A percentile compares a stretch with the other conserved stretches of the same genome.
These are phyloP conservation scores for Lepidurus arcticus DNA, from an alignment of 1,140 invertebrate species.

Conservation along the genomic window DNA sequence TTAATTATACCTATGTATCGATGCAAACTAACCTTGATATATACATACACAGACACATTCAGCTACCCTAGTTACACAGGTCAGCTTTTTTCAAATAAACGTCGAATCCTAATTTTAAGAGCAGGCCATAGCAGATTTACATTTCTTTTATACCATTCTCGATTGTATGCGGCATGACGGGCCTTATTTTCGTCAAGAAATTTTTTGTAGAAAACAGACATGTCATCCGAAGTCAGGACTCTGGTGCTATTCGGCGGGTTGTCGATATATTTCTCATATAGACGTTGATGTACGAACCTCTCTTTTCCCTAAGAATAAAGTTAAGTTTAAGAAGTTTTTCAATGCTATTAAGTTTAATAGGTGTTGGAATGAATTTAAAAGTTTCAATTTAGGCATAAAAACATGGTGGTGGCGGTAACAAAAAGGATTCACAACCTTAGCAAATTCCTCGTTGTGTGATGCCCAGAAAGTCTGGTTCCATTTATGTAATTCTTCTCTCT, in stretches of 20 bases:
- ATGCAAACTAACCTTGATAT: background rate
- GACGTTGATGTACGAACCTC: background rate
- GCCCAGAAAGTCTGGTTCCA: constrained; percentile 30
- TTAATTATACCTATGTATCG: no score
- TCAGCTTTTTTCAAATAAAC: background rate
- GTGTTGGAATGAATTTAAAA: background rate
- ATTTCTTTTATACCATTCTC: constrained; percentile 25
- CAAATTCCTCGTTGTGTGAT: constrained; percentile 2
- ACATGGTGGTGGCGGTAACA: background rate
- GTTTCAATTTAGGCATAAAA: background rate
- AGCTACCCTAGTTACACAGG: background rate
- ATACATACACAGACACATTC: background rate
- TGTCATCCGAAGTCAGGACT: constrained; percentile 23
- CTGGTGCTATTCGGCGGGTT: background rate
- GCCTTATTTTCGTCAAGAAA: constrained; percentile 27
- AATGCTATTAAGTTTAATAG: background rate
- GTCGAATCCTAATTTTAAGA: background rate
- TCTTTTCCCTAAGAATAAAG: constrained; percentile 26
- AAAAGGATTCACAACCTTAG: background rate
- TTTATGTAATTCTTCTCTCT: constrained; percentile 24
- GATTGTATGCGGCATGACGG: constrained; percentile 2
- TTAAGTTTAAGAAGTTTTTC: background rate
- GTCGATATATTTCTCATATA: background rate
- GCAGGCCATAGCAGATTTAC: constrained; percentile 3
- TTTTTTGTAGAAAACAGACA: constrained; percentile 30